These are phyloP conservation scores for Morinoia aosen DNA, from an alignment of 2,888 invertebrate species.

Conservation along the genomic window DNA sequence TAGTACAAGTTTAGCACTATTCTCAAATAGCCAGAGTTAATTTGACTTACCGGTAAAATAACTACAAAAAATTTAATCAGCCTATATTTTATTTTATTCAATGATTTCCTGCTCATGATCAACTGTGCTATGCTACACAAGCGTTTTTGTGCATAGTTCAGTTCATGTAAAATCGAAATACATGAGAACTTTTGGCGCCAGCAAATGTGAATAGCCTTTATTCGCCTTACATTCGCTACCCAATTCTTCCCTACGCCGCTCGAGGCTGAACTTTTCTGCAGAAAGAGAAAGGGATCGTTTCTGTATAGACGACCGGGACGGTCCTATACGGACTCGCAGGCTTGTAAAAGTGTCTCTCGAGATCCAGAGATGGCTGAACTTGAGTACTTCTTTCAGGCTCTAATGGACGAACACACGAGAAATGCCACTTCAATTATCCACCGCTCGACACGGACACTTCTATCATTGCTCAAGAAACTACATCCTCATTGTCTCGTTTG, in stretches of 20 bases:
- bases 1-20: no score
- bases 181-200: neutral
- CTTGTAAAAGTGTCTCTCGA: slow-evolving; percentile 44
- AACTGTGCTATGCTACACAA: neutral
- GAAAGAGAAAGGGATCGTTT: slow-evolving; percentile 1
- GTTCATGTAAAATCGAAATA: neutral
- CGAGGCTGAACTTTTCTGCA: neutral
- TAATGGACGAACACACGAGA: slow-evolving; percentile 34
- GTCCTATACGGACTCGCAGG: neutral
- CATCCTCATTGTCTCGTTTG: neutral
- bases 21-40: no score
- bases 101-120: neutral
- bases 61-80: neutral
- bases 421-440: slow-evolving; percentile 30
- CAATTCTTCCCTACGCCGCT: slow-evolving; percentile 6
- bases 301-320: slow-evolving; percentile 10
- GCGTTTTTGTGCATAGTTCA: neutral
- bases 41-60: neutral
- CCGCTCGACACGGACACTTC: slow-evolving; percentile 15
- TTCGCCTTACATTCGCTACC: neutral
- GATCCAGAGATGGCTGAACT: slow-evolving; percentile 43
- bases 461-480: slow-evolving; percentile 25
- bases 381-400: slow-evolving; percentile 32
- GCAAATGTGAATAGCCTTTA: neutral
- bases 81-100: neutral